phyloP scores from a whole-genome alignment of 2,113 vertebrate species.

The Ciconia stormi region DNA sequence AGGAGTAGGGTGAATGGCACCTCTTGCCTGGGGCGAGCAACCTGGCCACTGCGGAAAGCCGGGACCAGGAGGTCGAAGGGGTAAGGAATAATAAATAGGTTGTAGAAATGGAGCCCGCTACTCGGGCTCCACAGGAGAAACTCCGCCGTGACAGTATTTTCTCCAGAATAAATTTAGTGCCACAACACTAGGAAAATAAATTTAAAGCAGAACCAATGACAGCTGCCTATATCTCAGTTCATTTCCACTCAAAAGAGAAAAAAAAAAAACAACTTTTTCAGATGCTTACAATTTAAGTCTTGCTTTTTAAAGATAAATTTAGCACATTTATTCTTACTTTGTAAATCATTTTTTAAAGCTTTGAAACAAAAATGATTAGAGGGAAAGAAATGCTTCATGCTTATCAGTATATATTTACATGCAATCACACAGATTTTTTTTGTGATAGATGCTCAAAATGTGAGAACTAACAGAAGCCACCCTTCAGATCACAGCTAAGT shows the following conservation, averaged over 20 bases:
- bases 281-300: neutral
- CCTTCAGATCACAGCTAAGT: neutral
- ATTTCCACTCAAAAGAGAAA: neutral
- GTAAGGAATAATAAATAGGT: neutral
- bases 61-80: neutral
- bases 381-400: rapidly evolving
- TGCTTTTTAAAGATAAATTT: neutral
- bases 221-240: neutral
- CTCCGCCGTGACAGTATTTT: neutral
- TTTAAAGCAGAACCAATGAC: neutral
- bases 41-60: neutral
- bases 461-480: neutral
- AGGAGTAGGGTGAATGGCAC: neutral
- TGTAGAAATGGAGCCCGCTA: neutral
- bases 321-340: neutral
- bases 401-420: neutral
- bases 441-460: neutral
- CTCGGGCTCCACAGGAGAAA: neutral
- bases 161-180: neutral
- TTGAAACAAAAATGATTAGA: neutral
- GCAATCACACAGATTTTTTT: neutral
- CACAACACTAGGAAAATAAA: neutral
- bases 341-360: neutral
- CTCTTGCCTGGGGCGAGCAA: neutral
- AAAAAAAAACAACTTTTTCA: neutral